Evolutionary conservation across 2,797 vertebrate species (phyloP), one percentile per base, ranked within the genome.

Genomic region (Tamandua tetradactyla): DNA sequence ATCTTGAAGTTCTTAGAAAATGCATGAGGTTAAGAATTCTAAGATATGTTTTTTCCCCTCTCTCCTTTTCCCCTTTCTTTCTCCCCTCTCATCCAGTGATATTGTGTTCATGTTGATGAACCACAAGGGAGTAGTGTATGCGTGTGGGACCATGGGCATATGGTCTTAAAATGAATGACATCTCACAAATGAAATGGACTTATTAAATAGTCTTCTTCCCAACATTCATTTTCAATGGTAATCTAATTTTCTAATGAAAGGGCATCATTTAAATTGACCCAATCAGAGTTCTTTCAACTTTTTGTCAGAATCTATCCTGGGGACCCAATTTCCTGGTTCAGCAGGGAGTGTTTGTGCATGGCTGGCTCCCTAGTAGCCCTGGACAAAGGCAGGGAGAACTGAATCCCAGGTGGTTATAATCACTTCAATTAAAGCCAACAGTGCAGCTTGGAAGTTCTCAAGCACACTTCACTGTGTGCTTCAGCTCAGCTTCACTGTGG

Each of bases 241-340:
- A 97, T 95, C 82, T 96, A 79, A 96, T 97, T 96, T 97, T 97
- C 75, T 91, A 47, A 42, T 79, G 49, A 96, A 97, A 97, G 66
- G 22, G 85, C 3, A 94, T 94, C 49, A 0, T 5, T 96, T 96
- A 92, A 96, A 96, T 93, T 93, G 89, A 42, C 89, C 94, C 27
- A 14, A 62, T 96, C 82, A 44, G 9, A 42, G 78, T 97, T 62
- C 83, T 97, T 87, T 92, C 55, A 95, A 72, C 52, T 93, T 62
- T 82, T 93, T 84, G 81, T 96, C 78, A 72, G 80, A 92, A 96
- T 89, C 37, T 0, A 3, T 89, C 9, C 84, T 71, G 40, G 94
- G 40, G 83, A 95, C 91, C 85, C 91, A 95, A 44, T 97, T 97
- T 97, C 96, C 87, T 92, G 79, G 74, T 94, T 86, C 95, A 92